Base-by-base conservation (phyloP, 2,888 invertebrate species). In the Lamellibrachia columna region DNA sequence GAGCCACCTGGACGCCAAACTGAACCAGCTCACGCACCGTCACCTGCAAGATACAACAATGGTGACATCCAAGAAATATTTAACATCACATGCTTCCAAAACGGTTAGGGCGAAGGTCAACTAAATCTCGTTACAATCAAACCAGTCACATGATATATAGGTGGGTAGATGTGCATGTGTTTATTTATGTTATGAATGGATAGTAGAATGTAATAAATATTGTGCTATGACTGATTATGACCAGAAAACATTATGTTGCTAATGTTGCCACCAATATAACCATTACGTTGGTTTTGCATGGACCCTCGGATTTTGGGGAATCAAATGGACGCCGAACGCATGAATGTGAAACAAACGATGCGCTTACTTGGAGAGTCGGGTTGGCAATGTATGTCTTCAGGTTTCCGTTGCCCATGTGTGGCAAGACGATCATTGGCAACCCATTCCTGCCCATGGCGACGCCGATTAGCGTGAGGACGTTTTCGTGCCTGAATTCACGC, bases 371-470 rank as follows among this genome's bases (percentile, higher is more conserved):
- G 60, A 95, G 93, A 3, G 94, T 92, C 52, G 95, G 94, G 53
- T 95, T 92, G 7, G 94, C 92, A 60, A 96, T 94, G 93, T 95
- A 96, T 3, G 94, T 94, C 58, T 95, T 93, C 8, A 95, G 93
- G 91, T 96, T 96, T 60, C 97, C 97, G 92, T 96, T 95, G 52
- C 94, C 94, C 97, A 97, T 97, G 94, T 95, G 97, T 52, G 96
- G 96, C 58, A 96, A 96, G 91, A 97, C 95, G 90, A 97, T 96
- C 94, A 97, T 96, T 9, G 97, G 97, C 55, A 95, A 94, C 2
- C 95, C 94, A 22, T 95, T 95, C 91, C 96, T 95, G 53, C 55
- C 93, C 7, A 93, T 52, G 40, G 93, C 28, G 8, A 97, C 96
- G 40, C 97, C 96, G 9, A 96, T 95, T 55, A 96, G 94, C 6